Base-by-base conservation (phyloP, 2,888 invertebrate species). In the Leptothorax acervorum region DNA sequence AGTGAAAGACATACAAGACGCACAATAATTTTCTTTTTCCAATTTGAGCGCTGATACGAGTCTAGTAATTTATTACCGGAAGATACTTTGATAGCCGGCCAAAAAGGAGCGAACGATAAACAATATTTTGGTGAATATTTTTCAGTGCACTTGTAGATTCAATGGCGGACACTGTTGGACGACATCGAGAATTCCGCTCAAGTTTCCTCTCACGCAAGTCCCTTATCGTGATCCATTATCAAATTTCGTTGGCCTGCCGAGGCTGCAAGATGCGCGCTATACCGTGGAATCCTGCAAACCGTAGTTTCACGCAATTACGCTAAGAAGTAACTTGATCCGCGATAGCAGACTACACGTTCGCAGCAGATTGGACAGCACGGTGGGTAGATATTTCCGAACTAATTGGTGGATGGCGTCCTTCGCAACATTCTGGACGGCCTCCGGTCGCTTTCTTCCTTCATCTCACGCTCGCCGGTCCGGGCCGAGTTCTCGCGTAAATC, bases 271-370 rank as follows among this genome's bases (percentile, higher is more conserved):
- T 55, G 71, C 60, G 48, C 71, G 8, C 8, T 39, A 28, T 9
- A 35, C n/a, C 66, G 11, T 28, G 53, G 65, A 65, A 42, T 55
- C 5, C 39, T 12, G 42, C 35, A 31, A 62, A 51, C 35, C 35
- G 28, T 81, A 73, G 60, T 73, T 73, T 73, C 79, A 60, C 79
- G 79, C 79, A 79, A 79, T 79, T 79, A 79, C 79, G 73, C 48
- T 73, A 79, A 79, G 79, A 81, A 81, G 73, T 73, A 81, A 73
- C 79, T 73, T 81, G 79, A 79, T 79, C 71, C 79, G 35, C 35
- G 71, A 81, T 71, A 81, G 28, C 60, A 23, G 31, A n/a, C 31
- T 76, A 76, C 55, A 68, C 76, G 48, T 51, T 48, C 28, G 55
- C 68, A 23, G n/a, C 57, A 78, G 78, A 68, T 78, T 68, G 70